Evolutionary conservation across 2,888 invertebrate genomes (phyloP).

Genomic region (Laspeyria flexula): DNA sequence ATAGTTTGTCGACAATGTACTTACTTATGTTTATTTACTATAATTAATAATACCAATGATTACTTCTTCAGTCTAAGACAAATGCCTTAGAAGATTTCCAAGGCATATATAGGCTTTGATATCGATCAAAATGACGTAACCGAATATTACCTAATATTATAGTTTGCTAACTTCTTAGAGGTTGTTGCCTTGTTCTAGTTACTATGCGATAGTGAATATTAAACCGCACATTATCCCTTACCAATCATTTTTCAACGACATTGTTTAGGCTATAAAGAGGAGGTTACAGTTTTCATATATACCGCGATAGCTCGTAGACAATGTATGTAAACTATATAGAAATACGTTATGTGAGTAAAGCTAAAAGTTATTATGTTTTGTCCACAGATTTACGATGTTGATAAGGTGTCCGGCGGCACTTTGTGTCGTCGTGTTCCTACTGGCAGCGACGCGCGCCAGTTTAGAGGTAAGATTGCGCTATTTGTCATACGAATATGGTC

Average conservation of each 20-base stretch:
- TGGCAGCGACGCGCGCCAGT: slow-evolving; percentile 85
- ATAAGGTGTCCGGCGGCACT: slow-evolving; percentile 90
- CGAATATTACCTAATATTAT: too few species aligned
- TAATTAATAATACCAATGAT: too few species aligned
- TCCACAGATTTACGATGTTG: slow-evolving; percentile 90
- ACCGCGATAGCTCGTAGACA: slow-evolving; percentile 16
- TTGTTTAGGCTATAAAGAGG: slow-evolving; percentile 27
- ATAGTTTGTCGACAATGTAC: slow-evolving; percentile 20
- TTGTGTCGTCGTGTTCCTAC: slow-evolving; percentile 88
- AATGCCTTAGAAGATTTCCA: too few species aligned
- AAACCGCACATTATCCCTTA: neutral
- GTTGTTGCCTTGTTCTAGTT: neutral
- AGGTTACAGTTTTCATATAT: slow-evolving; percentile 15
- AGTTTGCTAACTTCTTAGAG: too few species aligned
- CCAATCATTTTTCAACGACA: slow-evolving; percentile 12
- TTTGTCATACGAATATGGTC: neutral
- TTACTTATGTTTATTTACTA: too few species aligned
- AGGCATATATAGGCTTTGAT: too few species aligned
- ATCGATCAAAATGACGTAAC: too few species aligned
- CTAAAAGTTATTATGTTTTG: slow-evolving; percentile 69
- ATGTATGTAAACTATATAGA: slow-evolving; percentile 2
- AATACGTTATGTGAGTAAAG: slow-evolving; percentile 22
- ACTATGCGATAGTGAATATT: neutral
- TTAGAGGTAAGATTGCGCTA: slow-evolving; percentile 85
- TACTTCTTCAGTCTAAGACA: too few species aligned